Evolutionary conservation across 2,797 vertebrate species (phyloP), one percentile per base, ranked within the genome.

Genomic region (Neosilurus mollespiculum): DNA sequence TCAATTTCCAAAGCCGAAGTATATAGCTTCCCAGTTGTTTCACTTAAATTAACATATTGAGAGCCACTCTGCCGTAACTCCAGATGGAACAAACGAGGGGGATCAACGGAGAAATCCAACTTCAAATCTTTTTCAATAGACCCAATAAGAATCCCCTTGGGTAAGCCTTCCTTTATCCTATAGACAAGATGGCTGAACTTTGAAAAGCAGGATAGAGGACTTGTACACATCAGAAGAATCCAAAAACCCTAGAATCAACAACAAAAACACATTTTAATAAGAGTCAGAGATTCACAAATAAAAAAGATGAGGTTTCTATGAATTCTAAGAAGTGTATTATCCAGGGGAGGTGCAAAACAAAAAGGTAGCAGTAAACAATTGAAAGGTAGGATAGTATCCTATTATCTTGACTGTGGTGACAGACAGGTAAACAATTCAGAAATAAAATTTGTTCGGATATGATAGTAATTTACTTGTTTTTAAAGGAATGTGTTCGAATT

Each of bases 101-200:
- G 95, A 65, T 92, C 91, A 51, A 90, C 89, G 1, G 87, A 85
- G 77, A 95, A 26, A 89, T 94, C 94, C 89, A 99, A 94, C 88
- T 92, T 92, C 92, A 99, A 94, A 91, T 99, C 98, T 85, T 89
- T 90, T 59, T 96, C 95, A 85, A 98, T 92, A 90, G 95, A 95
- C 81, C 98, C 98, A 7, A 99, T 98, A 78, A 98, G 94, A 88
- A 96, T 96, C 1, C 96, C 97, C 0, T 91, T 93, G 0, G 98
- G 96, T 90, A 98, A 95, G 89, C 97, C 98, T 92, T 99, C 98
- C 61, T 96, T 97, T 92, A 99, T 95, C 87, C 95, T 98, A 95
- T 99, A 99, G 93, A 97, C 93, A 87, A 98, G 95, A 94, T 96
- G 96, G 90, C 95, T 97, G 93, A 96, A 96, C 94, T 95, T 96